Evolutionary conservation across 2,797 vertebrate species (phyloP).

Genomic region (Amblyopsis hoosieri): DNA sequence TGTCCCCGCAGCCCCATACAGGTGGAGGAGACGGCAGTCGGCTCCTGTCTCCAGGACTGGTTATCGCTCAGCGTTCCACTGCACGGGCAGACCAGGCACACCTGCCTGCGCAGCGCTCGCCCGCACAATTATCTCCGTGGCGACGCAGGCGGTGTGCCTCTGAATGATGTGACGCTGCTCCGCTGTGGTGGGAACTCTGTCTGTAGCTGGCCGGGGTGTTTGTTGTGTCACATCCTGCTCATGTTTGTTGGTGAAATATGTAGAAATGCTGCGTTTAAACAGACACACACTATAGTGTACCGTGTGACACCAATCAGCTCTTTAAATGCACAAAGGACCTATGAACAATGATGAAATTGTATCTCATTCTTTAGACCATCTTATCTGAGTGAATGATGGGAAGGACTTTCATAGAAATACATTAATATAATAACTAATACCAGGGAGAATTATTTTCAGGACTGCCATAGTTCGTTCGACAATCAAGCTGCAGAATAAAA

Average conservation of each 20-base stretch:
- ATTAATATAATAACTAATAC: constrained; percentile 46
- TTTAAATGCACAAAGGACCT: constrained; percentile 9
- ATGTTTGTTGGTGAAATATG: neutral
- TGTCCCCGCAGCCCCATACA: constrained; percentile 65
- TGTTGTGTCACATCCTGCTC: neutral
- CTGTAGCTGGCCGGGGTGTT: neutral
- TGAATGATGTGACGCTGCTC: constrained; percentile 33
- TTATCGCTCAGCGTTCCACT: constrained; percentile 63
- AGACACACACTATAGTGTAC: constrained; percentile 3
- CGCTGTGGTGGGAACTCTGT: neutral
- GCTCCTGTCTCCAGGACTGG: constrained; percentile 47
- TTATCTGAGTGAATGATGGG: constrained; percentile 29
- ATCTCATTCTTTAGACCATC: constrained; percentile 34
- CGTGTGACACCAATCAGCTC: constrained; percentile 2
- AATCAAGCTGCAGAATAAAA: constrained; percentile 54
- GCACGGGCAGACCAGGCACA: constrained; percentile 62
- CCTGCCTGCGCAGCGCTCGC: constrained; percentile 40
- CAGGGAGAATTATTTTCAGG: constrained; percentile 32
- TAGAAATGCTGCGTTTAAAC: neutral
- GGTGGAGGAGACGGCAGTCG: constrained; percentile 66
- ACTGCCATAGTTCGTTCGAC: constrained; percentile 62
- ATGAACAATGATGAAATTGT: constrained; percentile 16
- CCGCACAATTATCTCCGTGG: constrained; percentile 48
- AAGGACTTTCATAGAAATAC: constrained; percentile 34
- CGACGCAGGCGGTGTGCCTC: constrained; percentile 46